These are phyloP conservation scores for Amphimallon solstitiale DNA, from an alignment of 2,888 invertebrate species.

Conservation along the genomic window DNA sequence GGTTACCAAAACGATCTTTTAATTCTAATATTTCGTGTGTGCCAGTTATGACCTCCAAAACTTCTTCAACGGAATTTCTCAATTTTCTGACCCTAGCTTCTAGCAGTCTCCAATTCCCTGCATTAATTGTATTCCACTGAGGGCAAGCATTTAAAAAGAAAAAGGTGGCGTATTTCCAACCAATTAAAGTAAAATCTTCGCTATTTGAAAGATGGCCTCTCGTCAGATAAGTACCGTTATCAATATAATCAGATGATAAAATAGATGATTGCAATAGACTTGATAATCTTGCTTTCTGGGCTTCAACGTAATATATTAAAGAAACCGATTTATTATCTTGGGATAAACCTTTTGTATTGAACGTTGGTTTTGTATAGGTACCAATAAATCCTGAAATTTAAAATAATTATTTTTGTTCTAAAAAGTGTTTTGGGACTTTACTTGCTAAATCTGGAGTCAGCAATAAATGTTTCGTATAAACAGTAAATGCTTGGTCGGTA, in stretches of 20 bases:
- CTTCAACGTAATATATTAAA: conserved; percentile 27
- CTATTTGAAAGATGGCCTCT: conserved; percentile 67
- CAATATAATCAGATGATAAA: conserved; percentile 56
- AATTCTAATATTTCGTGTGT: conserved; percentile 60
- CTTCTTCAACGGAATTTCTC: conserved; percentile 56
- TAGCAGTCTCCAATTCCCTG: conserved; percentile 65
- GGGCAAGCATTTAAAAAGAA: conserved; percentile 66
- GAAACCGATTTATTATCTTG: conserved; percentile 34
- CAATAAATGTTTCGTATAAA: conserved; percentile 56
- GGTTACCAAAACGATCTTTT: conserved; percentile 55
- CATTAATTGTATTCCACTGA: conserved; percentile 66
- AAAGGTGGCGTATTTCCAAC: conserved; percentile 65
- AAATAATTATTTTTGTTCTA: no score
- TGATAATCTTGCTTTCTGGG: conserved; percentile 52
- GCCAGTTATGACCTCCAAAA: conserved; percentile 63
- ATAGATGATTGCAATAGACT: conserved; percentile 53
- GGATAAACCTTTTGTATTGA: conserved; percentile 35
- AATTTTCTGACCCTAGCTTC: conserved; percentile 61
- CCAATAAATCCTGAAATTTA: conserved; percentile 23
- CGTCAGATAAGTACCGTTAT: conserved; percentile 58
- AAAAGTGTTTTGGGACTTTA: no score
- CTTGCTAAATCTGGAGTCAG: conserved; percentile 13
- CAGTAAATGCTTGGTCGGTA: conserved; percentile 52
- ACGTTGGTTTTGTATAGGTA: conserved; percentile 20
- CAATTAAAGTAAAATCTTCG: conserved; percentile 65